phyloP scores from a whole-genome alignment of 1,140 invertebrate species.

The Lepidurus arcticus region DNA sequence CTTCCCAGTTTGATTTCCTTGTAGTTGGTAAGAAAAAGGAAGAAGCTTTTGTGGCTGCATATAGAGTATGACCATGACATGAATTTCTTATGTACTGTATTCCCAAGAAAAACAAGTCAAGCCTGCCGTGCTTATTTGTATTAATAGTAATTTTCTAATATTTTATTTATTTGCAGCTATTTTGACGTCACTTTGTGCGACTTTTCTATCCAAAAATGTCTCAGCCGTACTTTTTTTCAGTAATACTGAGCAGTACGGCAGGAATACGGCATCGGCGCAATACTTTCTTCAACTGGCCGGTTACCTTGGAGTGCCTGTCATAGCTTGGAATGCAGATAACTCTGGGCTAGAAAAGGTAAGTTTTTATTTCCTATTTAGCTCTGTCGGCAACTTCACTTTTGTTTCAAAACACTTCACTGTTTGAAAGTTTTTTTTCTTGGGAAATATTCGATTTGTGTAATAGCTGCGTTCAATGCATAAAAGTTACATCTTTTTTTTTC shows the following conservation, averaged over 20 bases:
- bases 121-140: background rate
- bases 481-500: background rate
- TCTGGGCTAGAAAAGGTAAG: constrained; percentile 69
- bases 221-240: constrained; percentile 88
- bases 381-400: background rate
- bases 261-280: constrained; percentile 84
- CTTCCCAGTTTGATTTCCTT: too few species aligned
- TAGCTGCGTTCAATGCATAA: background rate
- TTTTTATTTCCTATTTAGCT: constrained; percentile 32
- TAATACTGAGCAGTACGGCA: constrained; percentile 81
- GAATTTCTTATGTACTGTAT: too few species aligned
- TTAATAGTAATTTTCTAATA: background rate
- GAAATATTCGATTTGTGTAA: background rate
- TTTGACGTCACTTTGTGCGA: constrained; percentile 74
- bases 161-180: constrained; percentile 60
- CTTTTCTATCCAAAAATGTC: constrained; percentile 80
- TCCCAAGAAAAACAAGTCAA: too few species aligned
- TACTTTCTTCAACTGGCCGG: constrained; percentile 87
- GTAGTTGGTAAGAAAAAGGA: too few species aligned
- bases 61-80: too few species aligned
- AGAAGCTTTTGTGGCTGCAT: too few species aligned
- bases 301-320: constrained; percentile 78
- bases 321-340: constrained; percentile 92
- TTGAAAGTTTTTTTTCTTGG: too few species aligned
- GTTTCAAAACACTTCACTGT: too few species aligned